Base-by-base conservation (phyloP, 1,140 invertebrate species). In the Drosophila tropicalis region DNA sequence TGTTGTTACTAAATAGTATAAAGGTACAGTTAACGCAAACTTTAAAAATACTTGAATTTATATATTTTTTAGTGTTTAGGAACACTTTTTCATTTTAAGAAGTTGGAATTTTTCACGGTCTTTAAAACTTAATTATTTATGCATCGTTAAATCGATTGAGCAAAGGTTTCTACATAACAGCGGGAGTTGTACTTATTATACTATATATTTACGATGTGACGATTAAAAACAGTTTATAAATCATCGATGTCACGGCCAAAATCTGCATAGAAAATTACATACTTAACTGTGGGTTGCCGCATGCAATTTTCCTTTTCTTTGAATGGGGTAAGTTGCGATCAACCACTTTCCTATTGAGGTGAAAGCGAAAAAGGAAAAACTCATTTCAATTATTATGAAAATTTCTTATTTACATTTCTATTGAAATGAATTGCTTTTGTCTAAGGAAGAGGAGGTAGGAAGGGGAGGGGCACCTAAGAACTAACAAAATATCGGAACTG, bases 341-440 rank as follows among this genome's bases (percentile, higher is more conserved):
- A 63, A 78, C 63, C 72, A 60, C 72, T 63, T 73, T 61, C 44
- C 22, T 47, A 0, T 64, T 32, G 62, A 73, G 51, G 5, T 29
- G 29, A 29, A 29, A 29, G 29, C 29, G 44, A 12, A 22, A 12
- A 19, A 2, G 29, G 40, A 6, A 56, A 76, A 86, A 86, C 64
- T 56, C 74, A 86, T 90, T 89, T 90, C 81, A 85, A 89, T 89
- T 90, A 85, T 90, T 79, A 90, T 87, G 84, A 81, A 80, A 87
- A 90, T 87, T 90, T 81, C 25, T 19, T 85, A 89, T 89, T 89
- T 89, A 89, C 84, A 90, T 89, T 89, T 86, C 86, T 76, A 89
- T 89, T 86, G 86, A 90, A 83, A 84, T 77, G 72, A 73, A 80
- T 78, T 80, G 70, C 67, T 65, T 44, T 22, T 22, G 19, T 19